These are phyloP conservation scores for Mizuhopecten yessoensis DNA, from an alignment of 1,140 invertebrate species.

Conservation along the genomic window DNA sequence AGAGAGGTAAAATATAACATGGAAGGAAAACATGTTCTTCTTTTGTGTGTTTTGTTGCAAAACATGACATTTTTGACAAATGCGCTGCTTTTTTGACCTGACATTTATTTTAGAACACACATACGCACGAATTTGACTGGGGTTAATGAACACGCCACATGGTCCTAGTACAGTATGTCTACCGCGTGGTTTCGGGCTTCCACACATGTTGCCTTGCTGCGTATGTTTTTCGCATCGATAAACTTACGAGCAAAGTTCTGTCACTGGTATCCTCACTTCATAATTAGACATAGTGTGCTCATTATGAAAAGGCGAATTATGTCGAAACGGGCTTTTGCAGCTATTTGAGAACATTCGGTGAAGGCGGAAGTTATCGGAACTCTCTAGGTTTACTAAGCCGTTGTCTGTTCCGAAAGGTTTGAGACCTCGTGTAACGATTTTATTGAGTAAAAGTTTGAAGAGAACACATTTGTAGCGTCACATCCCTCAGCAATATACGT, in stretches of 20 bases:
- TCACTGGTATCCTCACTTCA: background rate
- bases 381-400: too few species aligned
- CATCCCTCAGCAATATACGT: too few species aligned
- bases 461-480: too few species aligned
- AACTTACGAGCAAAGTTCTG: background rate
- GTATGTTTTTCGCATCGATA: background rate
- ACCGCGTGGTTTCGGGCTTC: background rate
- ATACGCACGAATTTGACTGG: background rate
- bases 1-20: slow-evolving; percentile 25
- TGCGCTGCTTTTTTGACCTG: background rate
- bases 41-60: slow-evolving; percentile 39
- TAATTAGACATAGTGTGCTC: background rate
- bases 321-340: background rate
- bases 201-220: background rate
- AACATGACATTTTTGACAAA: background rate
- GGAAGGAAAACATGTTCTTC: background rate
- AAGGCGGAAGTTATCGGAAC: background rate
- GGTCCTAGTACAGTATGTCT: too few species aligned
- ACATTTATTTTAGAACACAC: background rate
- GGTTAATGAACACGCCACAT: background rate
- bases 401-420: background rate
- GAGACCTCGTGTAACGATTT: background rate
- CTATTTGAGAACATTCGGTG: background rate
- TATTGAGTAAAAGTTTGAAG: too few species aligned
- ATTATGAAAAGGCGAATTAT: background rate